Evolutionary conservation across 2,888 invertebrate species (phyloP), one percentile per base, ranked within the genome.

Genomic region (Stegana nigrithorax): DNA sequence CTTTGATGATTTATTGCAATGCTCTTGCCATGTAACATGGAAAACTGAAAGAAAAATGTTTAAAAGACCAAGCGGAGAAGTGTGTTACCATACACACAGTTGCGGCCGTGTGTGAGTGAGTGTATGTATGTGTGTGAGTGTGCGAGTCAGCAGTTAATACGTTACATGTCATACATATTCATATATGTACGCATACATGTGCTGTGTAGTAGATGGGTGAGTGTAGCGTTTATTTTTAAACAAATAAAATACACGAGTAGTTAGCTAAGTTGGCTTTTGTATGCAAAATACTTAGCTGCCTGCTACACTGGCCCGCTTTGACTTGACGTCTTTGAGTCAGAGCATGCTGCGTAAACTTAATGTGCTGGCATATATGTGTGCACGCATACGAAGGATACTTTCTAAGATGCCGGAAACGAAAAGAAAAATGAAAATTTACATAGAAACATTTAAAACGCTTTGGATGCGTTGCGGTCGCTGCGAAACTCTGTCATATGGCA

Each of bases 91-190:
- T 14, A 8, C 29, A 39, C 1, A 12, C 27, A 44, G 1, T n/a
- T n/a, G n/a, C n/a, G n/a, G n/a, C n/a, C n/a, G 32, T 12, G 26
- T 44, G 17, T 50, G 14, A 39, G 50, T 47, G 59, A 21, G 51
- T 55, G 14, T 36, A 25, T 29, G 19, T 19, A 23, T 55, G 56
- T 36, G 25, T 47, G 42, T 42, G 39, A 14, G 2, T 21, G n/a
- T 59, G 19, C 10, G 42, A 29, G 27, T n/a, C 58, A 44, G 63
- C 73, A 70, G 75, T 76, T 75, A 73, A 77, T 78, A 71, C 67
- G 70, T 68, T 75, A 79, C 78, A 75, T 79, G 77, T 73, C 67
- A 69, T 66, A 67, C 78, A 76, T 75, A 75, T 59, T 72, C 72
- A 6, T 47, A n/a, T 25, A 14, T 61, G 23, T 26, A 12, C 29